Conservation (phyloP, 2,888 invertebrate species). For the Drosophila multiciliata region DNA sequence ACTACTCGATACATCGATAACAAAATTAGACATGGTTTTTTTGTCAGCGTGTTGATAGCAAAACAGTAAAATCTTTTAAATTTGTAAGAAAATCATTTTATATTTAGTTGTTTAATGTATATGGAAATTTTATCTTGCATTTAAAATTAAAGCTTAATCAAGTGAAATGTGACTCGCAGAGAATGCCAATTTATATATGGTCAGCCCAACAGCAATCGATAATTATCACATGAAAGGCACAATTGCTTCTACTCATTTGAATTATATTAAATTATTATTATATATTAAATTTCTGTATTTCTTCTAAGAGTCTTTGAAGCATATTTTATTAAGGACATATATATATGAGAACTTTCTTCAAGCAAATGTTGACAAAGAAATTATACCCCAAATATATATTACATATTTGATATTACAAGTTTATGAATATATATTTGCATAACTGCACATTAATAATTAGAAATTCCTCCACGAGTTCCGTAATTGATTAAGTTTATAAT, state of each 20-base stretch:
- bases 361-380: not conserved
- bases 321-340: not conserved
- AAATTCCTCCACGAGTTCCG: not conserved
- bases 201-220: constrained; percentile 1
- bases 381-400: not conserved
- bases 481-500: not conserved
- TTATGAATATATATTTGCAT: not conserved
- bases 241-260: not conserved
- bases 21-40: not conserved
- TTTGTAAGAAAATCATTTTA: not conserved
- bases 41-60: not conserved
- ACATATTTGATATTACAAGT: not conserved
- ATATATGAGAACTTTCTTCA: not conserved
- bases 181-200: constrained; percentile 23
- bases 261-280: too few relatives aligned
- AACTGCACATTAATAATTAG: not conserved
- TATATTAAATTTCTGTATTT: not conserved
- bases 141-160: not conserved
- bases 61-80: not conserved
- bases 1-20: constrained; percentile 33
- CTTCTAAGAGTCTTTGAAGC: not conserved
- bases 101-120: constrained; percentile 1
- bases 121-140: not conserved
- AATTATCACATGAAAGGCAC: not conserved
- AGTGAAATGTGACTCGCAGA: not conserved